These are phyloP conservation scores for Hozukius guyotensis DNA, from an alignment of 2,797 vertebrate species.

Conservation along the genomic window DNA sequence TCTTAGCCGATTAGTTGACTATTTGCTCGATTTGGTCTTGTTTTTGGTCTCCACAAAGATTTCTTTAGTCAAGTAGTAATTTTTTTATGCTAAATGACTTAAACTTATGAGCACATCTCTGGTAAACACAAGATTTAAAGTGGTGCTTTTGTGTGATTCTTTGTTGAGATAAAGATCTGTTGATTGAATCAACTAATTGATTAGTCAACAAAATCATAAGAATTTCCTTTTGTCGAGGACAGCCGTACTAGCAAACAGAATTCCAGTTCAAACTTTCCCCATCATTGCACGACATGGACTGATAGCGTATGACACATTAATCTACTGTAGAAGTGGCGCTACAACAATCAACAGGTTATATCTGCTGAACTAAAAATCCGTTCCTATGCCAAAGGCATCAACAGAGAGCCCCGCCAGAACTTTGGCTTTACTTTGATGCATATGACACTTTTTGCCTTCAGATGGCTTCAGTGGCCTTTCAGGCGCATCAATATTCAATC, in stretches of 20 bases:
- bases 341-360: not conserved
- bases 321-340: not conserved
- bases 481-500: not conserved
- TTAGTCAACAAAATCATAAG: not conserved
- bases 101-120: not conserved
- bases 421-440: not conserved
- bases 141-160: not conserved
- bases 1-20: not conserved
- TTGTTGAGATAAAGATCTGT: fast-evolving
- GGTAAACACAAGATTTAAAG: not conserved
- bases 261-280: not conserved
- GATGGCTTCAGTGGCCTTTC: not conserved
- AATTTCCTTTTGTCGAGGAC: not conserved
- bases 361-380: not conserved
- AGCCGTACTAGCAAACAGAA: fast-evolving
- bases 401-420: not conserved
- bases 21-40: too few relatives aligned
- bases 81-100: not conserved
- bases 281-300: not conserved
- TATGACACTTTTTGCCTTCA: not conserved
- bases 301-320: not conserved
- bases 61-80: not conserved
- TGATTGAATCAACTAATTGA: fast-evolving
- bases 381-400: not conserved
- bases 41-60: not conserved